Base-by-base conservation (phyloP, 2,888 invertebrate species). In the Orgyia antiqua region DNA sequence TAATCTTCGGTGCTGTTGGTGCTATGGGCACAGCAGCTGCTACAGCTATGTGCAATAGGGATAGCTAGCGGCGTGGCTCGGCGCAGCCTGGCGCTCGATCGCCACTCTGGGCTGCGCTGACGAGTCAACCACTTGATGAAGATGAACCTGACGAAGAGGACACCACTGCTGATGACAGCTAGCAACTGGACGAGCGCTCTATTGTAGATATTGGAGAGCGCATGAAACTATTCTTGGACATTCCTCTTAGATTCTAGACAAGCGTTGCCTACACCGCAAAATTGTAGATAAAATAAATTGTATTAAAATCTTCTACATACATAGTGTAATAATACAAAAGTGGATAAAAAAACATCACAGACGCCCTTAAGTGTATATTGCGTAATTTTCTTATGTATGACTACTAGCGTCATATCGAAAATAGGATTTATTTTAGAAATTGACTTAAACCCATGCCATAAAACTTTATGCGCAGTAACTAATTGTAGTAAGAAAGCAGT, bases 71-170 rank as follows among this genome's bases (percentile, higher is more conserved):
- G 51, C 82, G 83, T 44, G 86, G 78, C 65, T 83, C 84, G 52
- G 77, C 72, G 58, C 77, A 69, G 68, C 73, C 76, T 45, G 83
- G 83, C 39, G 83, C 83, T 6, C 77, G 83, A 58, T 92, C 93
- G 42, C 94, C 94, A 28, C 87, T 94, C 46, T 94, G 94, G 94
- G 93, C 92, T 29, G 92, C 94, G 30, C 88, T 94, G 53, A 94
- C 94, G 32, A 92, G 92, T 58, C 92, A 93, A 60, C 83, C 79
- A 3, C 70, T 84, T 6, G 83, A 82, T 54, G 78, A 78, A 33
- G 80, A 78, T 39, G 70, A 66, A 24, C 31, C 38, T 8, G 69
- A 65, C 12, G 75, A 74, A 23, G 69, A 69, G 15, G 69, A 66
- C 31, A 58, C 43, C 32, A 36, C 49, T 4, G 57, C 47, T 27